phyloP scores from a whole-genome alignment of 2,888 invertebrate species.

The Gisinianus flammeolus region DNA sequence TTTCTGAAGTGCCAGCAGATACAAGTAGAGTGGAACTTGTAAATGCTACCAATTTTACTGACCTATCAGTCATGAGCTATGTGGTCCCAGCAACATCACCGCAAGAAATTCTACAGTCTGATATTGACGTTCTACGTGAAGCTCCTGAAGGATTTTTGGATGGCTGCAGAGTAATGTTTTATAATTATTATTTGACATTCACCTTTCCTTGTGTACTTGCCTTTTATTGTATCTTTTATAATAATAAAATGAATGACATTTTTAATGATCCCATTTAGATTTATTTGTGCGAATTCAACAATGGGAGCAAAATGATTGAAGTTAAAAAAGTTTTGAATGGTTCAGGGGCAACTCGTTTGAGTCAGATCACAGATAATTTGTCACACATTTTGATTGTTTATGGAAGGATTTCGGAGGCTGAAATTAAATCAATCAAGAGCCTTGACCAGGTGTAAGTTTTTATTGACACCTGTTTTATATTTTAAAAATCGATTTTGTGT shows the following conservation, averaged over 20 bases:
- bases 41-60: background rate
- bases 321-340: slow-evolving; percentile 73
- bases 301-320: slow-evolving; percentile 71
- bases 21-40: background rate
- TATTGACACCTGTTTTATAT: slow-evolving; percentile 4
- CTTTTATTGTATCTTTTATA: no score
- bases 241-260: no score
- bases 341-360: slow-evolving; percentile 72
- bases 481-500: no score
- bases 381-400: slow-evolving; percentile 82
- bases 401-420: slow-evolving; percentile 63
- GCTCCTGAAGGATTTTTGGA: slow-evolving; percentile 72
- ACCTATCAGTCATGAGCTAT: background rate
- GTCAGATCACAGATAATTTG: slow-evolving; percentile 65
- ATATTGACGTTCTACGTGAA: background rate
- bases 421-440: slow-evolving; percentile 62
- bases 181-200: background rate
- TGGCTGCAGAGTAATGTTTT: slow-evolving; percentile 87
- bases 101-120: background rate
- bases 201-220: no score
- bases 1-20: background rate
- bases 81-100: background rate
- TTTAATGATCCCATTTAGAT: slow-evolving; percentile 64
- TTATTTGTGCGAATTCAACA: slow-evolving; percentile 66
- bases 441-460: slow-evolving; percentile 42